Percentiles rank a stretch among this genome's conserved stretches.
These are phyloP conservation scores for Cryptoprocta ferox DNA, from an alignment of 2,797 vertebrate species.

Conservation along the genomic window DNA sequence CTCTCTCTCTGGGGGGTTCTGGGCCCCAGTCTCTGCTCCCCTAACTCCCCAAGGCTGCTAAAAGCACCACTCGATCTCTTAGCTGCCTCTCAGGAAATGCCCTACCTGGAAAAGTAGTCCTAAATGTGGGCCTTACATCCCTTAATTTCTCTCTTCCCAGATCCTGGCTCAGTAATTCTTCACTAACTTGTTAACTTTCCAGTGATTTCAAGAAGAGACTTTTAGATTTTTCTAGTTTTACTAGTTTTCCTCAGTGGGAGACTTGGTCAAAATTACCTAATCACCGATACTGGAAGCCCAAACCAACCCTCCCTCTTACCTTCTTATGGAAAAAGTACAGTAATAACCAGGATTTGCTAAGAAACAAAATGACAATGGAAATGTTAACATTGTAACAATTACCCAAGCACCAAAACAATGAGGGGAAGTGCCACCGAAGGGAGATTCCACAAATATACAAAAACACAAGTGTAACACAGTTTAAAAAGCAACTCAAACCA, in stretches of 20 bases:
- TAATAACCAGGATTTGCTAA: background rate
- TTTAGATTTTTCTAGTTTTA: constrained; percentile 1
- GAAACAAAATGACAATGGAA: constrained; percentile 50
- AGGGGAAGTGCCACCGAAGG: background rate
- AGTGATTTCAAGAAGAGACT: background rate
- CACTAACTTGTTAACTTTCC: background rate
- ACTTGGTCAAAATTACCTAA: background rate
- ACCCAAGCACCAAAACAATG: constrained; percentile 2
- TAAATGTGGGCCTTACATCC: background rate
- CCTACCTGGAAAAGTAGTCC: background rate
- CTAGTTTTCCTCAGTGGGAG: background rate
- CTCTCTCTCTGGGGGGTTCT: background rate
- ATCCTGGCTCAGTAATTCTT: background rate
- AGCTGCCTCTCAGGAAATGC: background rate
- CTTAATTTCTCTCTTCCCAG: background rate
- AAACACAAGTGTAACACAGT: background rate
- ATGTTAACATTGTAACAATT: constrained; percentile 40
- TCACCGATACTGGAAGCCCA: background rate
- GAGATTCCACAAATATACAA: background rate
- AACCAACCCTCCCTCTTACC: background rate
- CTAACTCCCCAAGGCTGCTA: background rate
- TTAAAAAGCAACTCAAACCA: background rate
- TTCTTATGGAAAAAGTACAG: background rate
- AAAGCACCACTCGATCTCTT: background rate
- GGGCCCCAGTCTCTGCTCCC: background rate